Percentiles rank a stretch among this genome's conserved stretches.
phyloP scores from a whole-genome alignment of 2,888 invertebrate species.

The Sisyra terminalis region DNA sequence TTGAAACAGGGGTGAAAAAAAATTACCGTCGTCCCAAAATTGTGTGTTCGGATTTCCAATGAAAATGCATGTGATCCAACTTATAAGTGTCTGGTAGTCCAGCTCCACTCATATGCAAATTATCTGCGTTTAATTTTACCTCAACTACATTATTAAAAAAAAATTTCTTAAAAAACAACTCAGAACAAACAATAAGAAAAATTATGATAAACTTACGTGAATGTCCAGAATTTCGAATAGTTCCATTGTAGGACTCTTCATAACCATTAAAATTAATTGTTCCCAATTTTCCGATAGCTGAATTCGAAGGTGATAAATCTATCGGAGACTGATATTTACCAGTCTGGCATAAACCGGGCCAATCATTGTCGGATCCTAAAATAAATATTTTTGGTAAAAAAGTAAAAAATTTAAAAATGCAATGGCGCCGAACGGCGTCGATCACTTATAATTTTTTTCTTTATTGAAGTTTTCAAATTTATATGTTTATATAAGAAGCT shows the following conservation, averaged over 20 bases:
- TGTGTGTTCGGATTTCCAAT: slow-evolving; percentile 71
- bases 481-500: too few species aligned
- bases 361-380: slow-evolving; percentile 23
- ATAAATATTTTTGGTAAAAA: background rate
- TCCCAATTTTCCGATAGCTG: slow-evolving; percentile 29
- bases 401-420: too few species aligned
- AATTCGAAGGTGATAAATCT: slow-evolving; percentile 40
- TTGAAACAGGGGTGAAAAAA: too few species aligned
- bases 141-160: slow-evolving; percentile 20
- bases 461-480: too few species aligned
- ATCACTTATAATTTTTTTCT: too few species aligned
- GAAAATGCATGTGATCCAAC: slow-evolving; percentile 64
- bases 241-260: slow-evolving; percentile 30
- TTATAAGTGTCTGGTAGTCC: slow-evolving; percentile 37
- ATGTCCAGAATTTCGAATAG: slow-evolving; percentile 48
- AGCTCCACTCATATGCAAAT: slow-evolving; percentile 33
- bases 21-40: slow-evolving; percentile 37
- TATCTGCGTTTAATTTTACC: slow-evolving; percentile 18
- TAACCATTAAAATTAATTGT: slow-evolving; percentile 39
- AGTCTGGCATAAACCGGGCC: slow-evolving; percentile 44
- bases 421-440: too few species aligned
- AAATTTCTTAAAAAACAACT: slow-evolving; percentile 6
- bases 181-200: background rate
- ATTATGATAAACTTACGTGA: slow-evolving; percentile 33
- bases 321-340: slow-evolving; percentile 64